These are phyloP conservation scores for Aphelocoma coerulescens DNA, from an alignment of 2,113 vertebrate species.

Conservation along the genomic window DNA sequence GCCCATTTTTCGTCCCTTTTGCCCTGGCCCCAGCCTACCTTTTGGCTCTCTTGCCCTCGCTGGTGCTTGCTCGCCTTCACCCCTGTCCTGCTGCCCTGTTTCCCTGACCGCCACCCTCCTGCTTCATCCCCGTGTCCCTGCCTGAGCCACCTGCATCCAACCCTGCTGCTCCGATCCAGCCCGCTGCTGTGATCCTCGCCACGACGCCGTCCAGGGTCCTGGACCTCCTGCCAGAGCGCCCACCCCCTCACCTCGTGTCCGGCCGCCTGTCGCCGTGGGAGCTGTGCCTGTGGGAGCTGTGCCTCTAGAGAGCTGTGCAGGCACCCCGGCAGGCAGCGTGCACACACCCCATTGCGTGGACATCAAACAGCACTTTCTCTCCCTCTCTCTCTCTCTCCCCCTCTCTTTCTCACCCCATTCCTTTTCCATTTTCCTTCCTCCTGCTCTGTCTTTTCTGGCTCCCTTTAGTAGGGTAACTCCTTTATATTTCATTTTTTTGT, in stretches of 20 bases:
- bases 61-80: rapidly evolving
- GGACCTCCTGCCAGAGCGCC: background rate
- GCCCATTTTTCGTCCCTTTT: rapidly evolving
- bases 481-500: background rate
- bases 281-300: background rate
- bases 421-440: background rate
- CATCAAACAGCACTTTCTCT: background rate
- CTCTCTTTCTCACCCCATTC: rapidly evolving
- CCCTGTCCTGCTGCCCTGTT: background rate
- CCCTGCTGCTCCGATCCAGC: too few species aligned
- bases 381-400: too few species aligned
- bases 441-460: background rate
- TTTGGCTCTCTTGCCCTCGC: background rate
- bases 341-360: background rate
- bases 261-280: background rate
- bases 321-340: background rate
- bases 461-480: background rate
- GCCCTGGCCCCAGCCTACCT: background rate
- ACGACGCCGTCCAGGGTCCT: too few species aligned
- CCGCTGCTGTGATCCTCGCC: rapidly evolving
- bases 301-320: background rate
- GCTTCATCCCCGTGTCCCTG: background rate
- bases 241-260: background rate
- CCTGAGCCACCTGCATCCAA: background rate
- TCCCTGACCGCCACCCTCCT: background rate